phyloP scores from a whole-genome alignment of 2,797 vertebrate species.

The Platalea minor region DNA sequence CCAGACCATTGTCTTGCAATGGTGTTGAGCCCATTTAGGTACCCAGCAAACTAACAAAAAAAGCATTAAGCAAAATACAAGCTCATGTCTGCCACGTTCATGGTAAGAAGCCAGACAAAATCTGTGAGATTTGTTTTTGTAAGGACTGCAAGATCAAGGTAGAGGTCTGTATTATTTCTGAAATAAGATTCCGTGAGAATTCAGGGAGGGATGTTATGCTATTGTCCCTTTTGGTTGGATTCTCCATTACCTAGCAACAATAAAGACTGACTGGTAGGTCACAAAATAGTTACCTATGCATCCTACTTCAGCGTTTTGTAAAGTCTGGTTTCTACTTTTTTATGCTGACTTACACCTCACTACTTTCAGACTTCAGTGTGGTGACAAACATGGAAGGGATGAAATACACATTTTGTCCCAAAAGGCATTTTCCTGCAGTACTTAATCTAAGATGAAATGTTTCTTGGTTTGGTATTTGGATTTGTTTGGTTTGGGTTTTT shows the following conservation, averaged over 20 bases:
- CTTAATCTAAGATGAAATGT: neutral
- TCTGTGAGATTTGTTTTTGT: neutral
- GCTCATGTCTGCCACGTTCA: neutral
- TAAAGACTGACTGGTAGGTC: neutral
- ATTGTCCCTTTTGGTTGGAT: neutral
- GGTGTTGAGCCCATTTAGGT: neutral
- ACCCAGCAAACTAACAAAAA: neutral
- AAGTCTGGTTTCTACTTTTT: neutral
- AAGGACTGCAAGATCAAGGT: neutral
- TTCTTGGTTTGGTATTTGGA: neutral
- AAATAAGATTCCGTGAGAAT: neutral
- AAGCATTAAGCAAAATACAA: neutral
- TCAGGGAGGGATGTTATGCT: neutral
- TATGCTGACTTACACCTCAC: neutral
- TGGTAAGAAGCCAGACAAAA: neutral
- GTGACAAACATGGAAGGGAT: neutral
- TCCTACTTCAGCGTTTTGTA: rapidly evolving
- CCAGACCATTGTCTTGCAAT: neutral
- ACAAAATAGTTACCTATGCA: neutral
- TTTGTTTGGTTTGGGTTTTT: neutral
- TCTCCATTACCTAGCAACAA: neutral
- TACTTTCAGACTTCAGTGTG: neutral
- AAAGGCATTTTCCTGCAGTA: neutral
- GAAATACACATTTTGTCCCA: neutral
- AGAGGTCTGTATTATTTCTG: neutral